These are phyloP conservation scores for Aromia moschata DNA, from an alignment of 2,888 invertebrate species.

Conservation along the genomic window DNA sequence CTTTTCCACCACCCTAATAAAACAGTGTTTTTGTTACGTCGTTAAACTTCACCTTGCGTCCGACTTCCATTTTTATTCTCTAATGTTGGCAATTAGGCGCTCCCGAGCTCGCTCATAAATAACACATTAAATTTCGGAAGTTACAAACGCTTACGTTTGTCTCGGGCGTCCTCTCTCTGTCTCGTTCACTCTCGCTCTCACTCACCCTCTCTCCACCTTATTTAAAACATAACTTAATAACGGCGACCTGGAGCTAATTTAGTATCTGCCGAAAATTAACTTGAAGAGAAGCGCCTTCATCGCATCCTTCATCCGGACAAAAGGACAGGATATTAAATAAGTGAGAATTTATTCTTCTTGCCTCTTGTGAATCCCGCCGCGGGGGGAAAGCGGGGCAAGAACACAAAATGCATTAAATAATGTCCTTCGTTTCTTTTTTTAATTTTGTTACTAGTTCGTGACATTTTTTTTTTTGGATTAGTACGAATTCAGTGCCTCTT, in stretches of 20 bases:
- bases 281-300: background rate
- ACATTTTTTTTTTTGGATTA: too few relatives aligned
- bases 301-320: conserved; percentile 5
- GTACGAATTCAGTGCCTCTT: too few relatives aligned
- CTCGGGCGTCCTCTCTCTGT: conserved; percentile 11
- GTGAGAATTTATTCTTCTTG: conserved; percentile 15
- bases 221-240: conserved; percentile 15
- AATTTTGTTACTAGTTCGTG: too few relatives aligned
- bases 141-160: conserved; percentile 19
- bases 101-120: conserved; percentile 16
- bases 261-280: conserved; percentile 8
- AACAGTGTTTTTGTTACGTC: too few relatives aligned
- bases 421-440: too few relatives aligned
- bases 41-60: background rate
- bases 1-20: too few relatives aligned
- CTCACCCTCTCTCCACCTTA: conserved; percentile 4
- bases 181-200: too few relatives aligned
- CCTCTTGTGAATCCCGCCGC: background rate
- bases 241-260: conserved; percentile 8
- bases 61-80: background rate
- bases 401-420: too few relatives aligned
- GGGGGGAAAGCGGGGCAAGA: too few relatives aligned
- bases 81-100: conserved; percentile 16
- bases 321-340: conserved; percentile 10
- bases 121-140: conserved; percentile 21